These are phyloP conservation scores for Pipistrellus nathusii DNA, from an alignment of 2,797 vertebrate species.

Conservation along the genomic window DNA sequence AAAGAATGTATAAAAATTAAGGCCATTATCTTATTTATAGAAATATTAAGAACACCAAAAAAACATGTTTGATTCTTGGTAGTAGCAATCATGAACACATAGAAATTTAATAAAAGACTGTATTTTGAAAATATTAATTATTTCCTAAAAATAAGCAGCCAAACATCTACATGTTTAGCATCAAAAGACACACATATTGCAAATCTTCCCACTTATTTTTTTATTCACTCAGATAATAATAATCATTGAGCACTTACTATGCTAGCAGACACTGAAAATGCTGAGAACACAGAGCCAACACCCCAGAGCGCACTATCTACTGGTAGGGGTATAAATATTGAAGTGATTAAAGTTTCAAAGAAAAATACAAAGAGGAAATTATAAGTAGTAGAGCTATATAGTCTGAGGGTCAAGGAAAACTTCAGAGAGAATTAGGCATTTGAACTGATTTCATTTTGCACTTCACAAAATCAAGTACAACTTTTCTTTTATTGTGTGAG, in stretches of 20 bases:
- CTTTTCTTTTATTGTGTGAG: background rate
- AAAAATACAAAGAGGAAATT: background rate
- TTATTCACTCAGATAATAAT: background rate
- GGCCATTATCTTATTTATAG: background rate
- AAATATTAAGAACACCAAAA: constrained; percentile 17
- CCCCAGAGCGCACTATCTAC: background rate
- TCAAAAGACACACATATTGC: background rate
- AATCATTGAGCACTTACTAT: background rate
- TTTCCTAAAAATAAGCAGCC: constrained; percentile 7
- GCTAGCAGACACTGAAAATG: background rate
- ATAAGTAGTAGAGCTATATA: background rate
- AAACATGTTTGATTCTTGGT: background rate
- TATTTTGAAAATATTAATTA: constrained; percentile 32
- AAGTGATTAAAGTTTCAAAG: background rate
- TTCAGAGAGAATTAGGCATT: background rate
- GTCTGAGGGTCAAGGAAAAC: background rate
- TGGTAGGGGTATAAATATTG: background rate
- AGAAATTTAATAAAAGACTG: background rate
- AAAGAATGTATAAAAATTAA: background rate
- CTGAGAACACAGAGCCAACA: background rate
- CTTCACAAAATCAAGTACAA: background rate
- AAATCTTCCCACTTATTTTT: background rate
- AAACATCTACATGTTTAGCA: background rate
- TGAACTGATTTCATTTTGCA: background rate
- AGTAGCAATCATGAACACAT: background rate